Base-by-base conservation (phyloP, 1,140 invertebrate species). In the Gonioctena quinquepunctata region DNA sequence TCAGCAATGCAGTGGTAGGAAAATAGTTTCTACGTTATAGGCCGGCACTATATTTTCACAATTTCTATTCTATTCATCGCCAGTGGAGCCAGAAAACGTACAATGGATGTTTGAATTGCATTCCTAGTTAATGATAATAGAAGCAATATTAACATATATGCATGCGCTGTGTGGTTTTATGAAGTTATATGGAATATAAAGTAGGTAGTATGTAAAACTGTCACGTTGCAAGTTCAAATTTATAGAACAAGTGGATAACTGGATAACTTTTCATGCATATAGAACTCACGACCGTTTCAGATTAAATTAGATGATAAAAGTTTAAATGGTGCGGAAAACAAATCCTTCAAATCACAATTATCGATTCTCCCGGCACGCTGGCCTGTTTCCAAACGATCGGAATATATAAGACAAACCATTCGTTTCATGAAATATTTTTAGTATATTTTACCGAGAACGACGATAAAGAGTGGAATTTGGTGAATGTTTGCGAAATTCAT, bases 191-290 rank as follows among this genome's bases (percentile, higher is more conserved):
- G 72, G 75, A 80, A 78, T 78, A 78, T 78, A 77, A 80, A 78
- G 74, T 71, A 78, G 78, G 77, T 70, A 65, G 73, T 80, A 80
- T 77, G 77, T 77, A 78, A 80, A 80, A 80, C 74, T 80, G 78
- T 80, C 78, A 80, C 75, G 78, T 80, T 77, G 71, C 72, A 78
- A 75, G 71, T 71, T 72, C 72, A 76, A 78, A 78, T 78, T 78
- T 80, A 78, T 79, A 76, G 78, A 80, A 76, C 77, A 75, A 76
- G 74, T 73, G 72, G 78, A 77, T 78, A 80, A 80, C 76, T 78
- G 78, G 78, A 79, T 79, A 79, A 78, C 73, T 79, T 79, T 79
- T 74, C 78, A 75, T 79, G 75, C 69, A 70, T n/a, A n/a, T 67
- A 73, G 72, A 26, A 66, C 70, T 70, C 66, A 68, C 69, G 73